Evolutionary conservation across 2,888 invertebrate genomes (phyloP), one percentile per base, ranked within the genome.

Genomic region (Artemia sinica): DNA sequence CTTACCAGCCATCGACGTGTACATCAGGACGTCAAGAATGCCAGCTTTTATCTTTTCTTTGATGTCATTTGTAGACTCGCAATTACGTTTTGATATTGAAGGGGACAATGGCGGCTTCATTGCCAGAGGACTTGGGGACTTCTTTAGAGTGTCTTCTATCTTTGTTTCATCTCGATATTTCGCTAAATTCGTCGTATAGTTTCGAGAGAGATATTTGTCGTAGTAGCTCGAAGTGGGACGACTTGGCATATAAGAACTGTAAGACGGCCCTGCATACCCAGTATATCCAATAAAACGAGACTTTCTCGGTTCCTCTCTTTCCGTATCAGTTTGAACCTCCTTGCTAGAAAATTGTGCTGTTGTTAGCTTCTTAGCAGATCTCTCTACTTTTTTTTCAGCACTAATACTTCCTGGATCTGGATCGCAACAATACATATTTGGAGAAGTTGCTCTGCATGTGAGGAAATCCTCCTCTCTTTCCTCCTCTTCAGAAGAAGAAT

Each of bases 291-390:
- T 65, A 49, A 70, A 87, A 73, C 86, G 79, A 67, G 85, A 84
- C 66, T 82, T 81, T 72, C 86, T 81, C 2, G 86, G 84, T 0
- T 84, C 79, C 73, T 87, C 87, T 72, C 87, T 87, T 74, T 84
- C 75, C 68, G 85, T 80, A 75, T 88, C 88, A 0, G 86, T 85
- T 74, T 89, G 89, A 67, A 86, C 82, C 77, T 84, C 86, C 75
- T 85, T 85, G 73, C 18, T n/a, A 8, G 58, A 58, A 18, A 58
- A 14, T 1, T 18, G 58, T n/a, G 18, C 18, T 18, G 58, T 58
- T n/a, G 10, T 14, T 8, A 18, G 18, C 18, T 58, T 58, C n/a
- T n/a, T n/a, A 58, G 58, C 14, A n/a, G 58, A 18, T 58, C 18
- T 58, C 58, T 58, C 58, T 8, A 58, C 18, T 10, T 58, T 8